Percentiles rank a stretch among this genome's conserved stretches.
phyloP scores from a whole-genome alignment of 1,140 invertebrate genomes.

The Drosophila ercepeae region DNA sequence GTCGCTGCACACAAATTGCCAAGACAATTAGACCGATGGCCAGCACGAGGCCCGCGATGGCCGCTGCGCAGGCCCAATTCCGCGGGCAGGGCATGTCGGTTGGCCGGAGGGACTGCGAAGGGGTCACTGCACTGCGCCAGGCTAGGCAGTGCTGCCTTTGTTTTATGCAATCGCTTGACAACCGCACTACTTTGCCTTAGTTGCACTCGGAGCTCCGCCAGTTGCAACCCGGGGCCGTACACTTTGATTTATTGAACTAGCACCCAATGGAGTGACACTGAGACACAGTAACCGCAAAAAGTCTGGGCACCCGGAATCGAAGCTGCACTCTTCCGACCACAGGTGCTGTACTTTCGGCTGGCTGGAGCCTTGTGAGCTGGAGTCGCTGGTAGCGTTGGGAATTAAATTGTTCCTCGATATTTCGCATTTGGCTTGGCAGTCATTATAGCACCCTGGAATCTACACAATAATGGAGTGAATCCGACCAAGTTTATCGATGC shows the following conservation, averaged over 20 bases:
- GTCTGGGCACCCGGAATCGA: constrained; percentile 16
- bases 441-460: constrained; percentile 27
- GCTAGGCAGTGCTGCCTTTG: constrained; percentile 13
- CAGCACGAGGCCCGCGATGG: constrained; percentile 35
- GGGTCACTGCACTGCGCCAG: neutral
- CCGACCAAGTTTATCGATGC: neutral
- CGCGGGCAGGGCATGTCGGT: constrained; percentile 52
- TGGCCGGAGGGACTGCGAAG: neutral
- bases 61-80: constrained; percentile 29
- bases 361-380: constrained; percentile 48
- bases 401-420: constrained; percentile 47
- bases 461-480: neutral
- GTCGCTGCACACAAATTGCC: constrained; percentile 58
- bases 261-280: constrained; percentile 21
- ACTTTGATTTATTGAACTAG: constrained; percentile 68
- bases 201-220: neutral
- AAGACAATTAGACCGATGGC: constrained; percentile 62
- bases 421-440: constrained; percentile 25
- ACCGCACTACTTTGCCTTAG: constrained; percentile 1
- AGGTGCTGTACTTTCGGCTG: constrained; percentile 54
- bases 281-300: constrained; percentile 17
- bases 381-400: constrained; percentile 26
- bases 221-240: constrained; percentile 45
- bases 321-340: constrained; percentile 17
- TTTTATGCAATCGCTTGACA: constrained; percentile 47